These are phyloP conservation scores for Chaenodraco wilsoni DNA, from an alignment of 2,797 vertebrate genomes.

Conservation along the genomic window DNA sequence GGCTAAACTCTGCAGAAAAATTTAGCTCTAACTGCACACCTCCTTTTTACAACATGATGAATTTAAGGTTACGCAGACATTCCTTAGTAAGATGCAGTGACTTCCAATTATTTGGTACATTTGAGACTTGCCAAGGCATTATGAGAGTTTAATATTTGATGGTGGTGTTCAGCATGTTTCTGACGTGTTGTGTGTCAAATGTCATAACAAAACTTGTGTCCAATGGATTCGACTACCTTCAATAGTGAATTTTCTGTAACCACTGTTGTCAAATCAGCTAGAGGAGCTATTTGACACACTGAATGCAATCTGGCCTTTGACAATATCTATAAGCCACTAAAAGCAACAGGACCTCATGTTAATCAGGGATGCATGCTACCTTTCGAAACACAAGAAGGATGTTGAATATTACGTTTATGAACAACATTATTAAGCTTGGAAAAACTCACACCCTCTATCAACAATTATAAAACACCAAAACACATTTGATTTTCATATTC, in stretches of 20 bases:
- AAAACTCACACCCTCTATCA: background rate
- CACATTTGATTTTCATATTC: too few species aligned
- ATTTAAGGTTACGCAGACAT: background rate
- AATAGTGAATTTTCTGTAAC: background rate
- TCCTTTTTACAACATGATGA: slow-evolving; percentile 6
- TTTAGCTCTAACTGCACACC: background rate
- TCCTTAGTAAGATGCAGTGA: background rate
- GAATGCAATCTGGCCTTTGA: background rate
- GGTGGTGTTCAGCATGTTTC: background rate
- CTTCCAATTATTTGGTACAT: background rate
- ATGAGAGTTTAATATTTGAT: background rate
- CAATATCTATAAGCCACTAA: background rate
- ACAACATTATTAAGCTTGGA: background rate
- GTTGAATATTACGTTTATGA: background rate
- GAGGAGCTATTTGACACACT: background rate
- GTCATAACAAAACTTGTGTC: background rate
- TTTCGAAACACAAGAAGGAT: too few species aligned
- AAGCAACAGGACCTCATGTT: background rate
- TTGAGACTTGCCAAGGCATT: background rate
- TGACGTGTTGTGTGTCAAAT: background rate
- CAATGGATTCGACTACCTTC: background rate
- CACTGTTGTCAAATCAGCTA: background rate
- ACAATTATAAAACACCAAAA: background rate
- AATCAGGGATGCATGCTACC: too few species aligned
- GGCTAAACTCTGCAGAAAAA: slow-evolving; percentile 5